Percentiles rank a stretch among this genome's conserved stretches.
Evolutionary conservation across 2,113 vertebrate genomes (phyloP).

Genomic region (Pedionomus torquatus): DNA sequence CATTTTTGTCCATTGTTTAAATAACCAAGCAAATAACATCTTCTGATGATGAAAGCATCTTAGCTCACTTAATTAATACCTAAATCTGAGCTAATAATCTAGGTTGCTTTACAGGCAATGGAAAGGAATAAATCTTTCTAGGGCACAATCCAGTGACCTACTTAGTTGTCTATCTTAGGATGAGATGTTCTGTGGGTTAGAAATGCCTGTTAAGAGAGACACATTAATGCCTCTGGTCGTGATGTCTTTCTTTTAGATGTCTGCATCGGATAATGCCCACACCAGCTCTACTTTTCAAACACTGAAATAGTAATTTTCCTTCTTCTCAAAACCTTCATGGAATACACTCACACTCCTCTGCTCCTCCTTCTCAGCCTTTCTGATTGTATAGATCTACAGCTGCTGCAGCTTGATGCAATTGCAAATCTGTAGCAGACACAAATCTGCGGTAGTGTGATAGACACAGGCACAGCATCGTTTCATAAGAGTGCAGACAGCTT

Average conservation of each 20-base stretch:
- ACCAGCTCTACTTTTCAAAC: neutral
- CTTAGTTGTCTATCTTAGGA: constrained; percentile 10
- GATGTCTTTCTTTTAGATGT: neutral
- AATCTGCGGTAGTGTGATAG: neutral
- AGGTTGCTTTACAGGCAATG: neutral
- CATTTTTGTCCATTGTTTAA: neutral
- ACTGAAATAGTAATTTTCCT: neutral
- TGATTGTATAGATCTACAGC: neutral
- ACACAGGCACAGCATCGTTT: neutral
- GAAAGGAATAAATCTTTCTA: constrained; percentile 40
- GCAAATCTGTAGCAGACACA: neutral
- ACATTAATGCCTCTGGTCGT: neutral
- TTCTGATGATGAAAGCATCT: neutral
- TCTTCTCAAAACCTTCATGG: neutral
- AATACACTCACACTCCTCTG: neutral
- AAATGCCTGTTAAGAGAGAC: neutral
- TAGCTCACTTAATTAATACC: neutral
- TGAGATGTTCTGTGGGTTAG: neutral
- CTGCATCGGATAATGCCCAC: neutral
- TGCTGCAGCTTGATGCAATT: neutral
- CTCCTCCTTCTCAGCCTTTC: neutral
- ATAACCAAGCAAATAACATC: neutral
- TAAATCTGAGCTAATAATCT: constrained; percentile 9
- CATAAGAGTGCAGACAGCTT: neutral
- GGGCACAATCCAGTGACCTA: constrained; percentile 21